Evolutionary conservation across 2,888 invertebrate genomes (phyloP).

Genomic region (Germaria angustata): DNA sequence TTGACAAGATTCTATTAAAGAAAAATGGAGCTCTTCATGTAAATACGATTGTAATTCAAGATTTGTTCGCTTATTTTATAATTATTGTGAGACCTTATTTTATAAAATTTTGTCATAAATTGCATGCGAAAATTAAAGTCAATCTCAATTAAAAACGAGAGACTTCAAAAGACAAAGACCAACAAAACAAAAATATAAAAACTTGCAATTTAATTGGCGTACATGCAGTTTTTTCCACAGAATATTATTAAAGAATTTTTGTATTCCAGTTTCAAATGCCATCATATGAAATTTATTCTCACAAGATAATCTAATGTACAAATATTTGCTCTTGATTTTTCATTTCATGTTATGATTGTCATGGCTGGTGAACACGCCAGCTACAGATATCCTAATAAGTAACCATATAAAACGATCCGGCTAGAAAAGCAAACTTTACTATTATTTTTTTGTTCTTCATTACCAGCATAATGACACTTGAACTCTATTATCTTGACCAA

Average conservation of each 20-base stretch:
- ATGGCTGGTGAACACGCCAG: slow-evolving; percentile 63
- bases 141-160: not conserved
- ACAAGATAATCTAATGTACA: slow-evolving; percentile 57
- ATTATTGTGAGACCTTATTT: slow-evolving; percentile 17
- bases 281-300: slow-evolving; percentile 44
- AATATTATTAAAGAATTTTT: slow-evolving; percentile 38
- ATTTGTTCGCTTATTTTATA: not conserved
- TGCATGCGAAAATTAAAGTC: slow-evolving; percentile 29
- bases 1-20: too few relatives aligned
- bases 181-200: slow-evolving; percentile 8
- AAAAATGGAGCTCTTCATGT: too few relatives aligned
- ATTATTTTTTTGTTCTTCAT: too few relatives aligned
- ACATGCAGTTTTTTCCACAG: slow-evolving; percentile 38
- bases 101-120: not conserved
- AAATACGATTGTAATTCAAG: too few relatives aligned
- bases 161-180: not conserved
- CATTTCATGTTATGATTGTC: slow-evolving; percentile 61
- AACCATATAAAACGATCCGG: not conserved
- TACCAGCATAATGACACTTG: slow-evolving; percentile 57
- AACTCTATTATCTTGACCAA: slow-evolving; percentile 53
- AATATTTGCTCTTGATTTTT: slow-evolving; percentile 65
- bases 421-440: not conserved
- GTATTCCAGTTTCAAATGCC: slow-evolving; percentile 14
- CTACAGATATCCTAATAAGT: slow-evolving; percentile 21
- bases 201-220: slow-evolving; percentile 55